Base-by-base conservation (phyloP, 1,140 invertebrate genomes). In the Apis florea region DNA sequence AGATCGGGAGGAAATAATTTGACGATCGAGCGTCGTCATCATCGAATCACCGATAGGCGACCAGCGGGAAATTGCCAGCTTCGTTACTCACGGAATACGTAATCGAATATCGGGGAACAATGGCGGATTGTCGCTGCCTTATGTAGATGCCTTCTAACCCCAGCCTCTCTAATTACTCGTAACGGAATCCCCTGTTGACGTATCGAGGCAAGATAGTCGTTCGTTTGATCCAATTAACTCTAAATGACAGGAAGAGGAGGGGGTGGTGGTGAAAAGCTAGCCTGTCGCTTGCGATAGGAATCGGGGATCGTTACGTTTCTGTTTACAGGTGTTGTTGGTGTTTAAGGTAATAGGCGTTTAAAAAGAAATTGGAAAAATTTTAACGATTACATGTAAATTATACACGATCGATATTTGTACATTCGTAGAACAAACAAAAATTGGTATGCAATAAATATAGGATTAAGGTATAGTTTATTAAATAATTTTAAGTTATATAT, bases 221-320 rank as follows among this genome's bases (percentile, higher is more conserved):
- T 61, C 79, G 73, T 87, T 88, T 88, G 83, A 87, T 88, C 76
- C 79, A 87, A 88, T 88, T 87, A 85, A 58, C 56, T 19, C 56
- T 21, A 58, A 63, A 63, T 31, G 61, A 19, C 61, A 17, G 15
- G n/a, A n/a, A n/a, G n/a, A 1, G 61, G 24, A 26, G 15, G 17
- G 31, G 15, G 13, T 24, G 61, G 61, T 0, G 26, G 19, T 63
- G 26, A 40, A 63, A 63, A 63, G 61, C 61, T 12, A 9, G 31
- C 24, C n/a, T n/a, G n/a, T n/a, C 1, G 1, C 2, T n/a, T 13
- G n/a, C n/a, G n/a, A 63, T 26, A 17, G 31, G 31, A 31, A 31
- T 15, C 61, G 13, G 26, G 10, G 26, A 26, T 63, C 8, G 26
- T 40, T 8, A 26, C 59, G 15, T 9, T 15, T 61, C n/a, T 17